These are phyloP conservation scores for Caenorhabditis tropicalis DNA, from an alignment of 1,140 invertebrate species.

Conservation along the genomic window DNA sequence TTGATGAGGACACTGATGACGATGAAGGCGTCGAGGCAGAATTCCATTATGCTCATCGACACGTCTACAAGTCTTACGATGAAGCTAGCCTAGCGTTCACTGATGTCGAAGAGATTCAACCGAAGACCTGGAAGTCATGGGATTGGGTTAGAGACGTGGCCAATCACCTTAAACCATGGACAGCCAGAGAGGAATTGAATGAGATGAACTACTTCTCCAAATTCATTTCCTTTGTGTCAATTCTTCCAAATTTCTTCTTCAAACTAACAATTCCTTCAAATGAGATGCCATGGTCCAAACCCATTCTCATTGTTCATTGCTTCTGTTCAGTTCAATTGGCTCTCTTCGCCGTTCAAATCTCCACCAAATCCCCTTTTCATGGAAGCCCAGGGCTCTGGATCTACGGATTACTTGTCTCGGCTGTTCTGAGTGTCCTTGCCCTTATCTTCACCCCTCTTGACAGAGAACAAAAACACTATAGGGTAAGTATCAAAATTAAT, in stretches of 20 bases:
- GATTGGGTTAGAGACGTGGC: slow-evolving; percentile 35
- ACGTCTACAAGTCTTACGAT: slow-evolving; percentile 28
- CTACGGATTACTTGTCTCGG: slow-evolving; percentile 60
- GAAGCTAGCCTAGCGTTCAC: slow-evolving; percentile 33
- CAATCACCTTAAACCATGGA: slow-evolving; percentile 44
- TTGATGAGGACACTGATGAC: not conserved
- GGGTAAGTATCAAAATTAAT: slow-evolving; percentile 49
- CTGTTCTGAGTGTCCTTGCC: slow-evolving; percentile 60
- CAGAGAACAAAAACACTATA: slow-evolving; percentile 63
- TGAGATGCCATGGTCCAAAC: slow-evolving; percentile 77
- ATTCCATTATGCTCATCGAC: slow-evolving; percentile 18
- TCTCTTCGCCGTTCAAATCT: slow-evolving; percentile 61
- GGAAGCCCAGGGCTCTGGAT: slow-evolving; percentile 56
- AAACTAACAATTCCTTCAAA: slow-evolving; percentile 78
- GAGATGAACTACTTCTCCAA: slow-evolving; percentile 31
- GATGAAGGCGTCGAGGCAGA: slow-evolving; percentile 23
- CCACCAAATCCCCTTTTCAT: slow-evolving; percentile 7
- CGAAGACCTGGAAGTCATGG: slow-evolving; percentile 43
- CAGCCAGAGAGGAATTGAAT: slow-evolving; percentile 1
- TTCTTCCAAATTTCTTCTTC: slow-evolving; percentile 74
- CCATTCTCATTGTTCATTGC: slow-evolving; percentile 76
- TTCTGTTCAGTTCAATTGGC: slow-evolving; percentile 74
- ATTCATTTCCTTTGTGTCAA: not conserved
- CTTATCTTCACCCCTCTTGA: slow-evolving; percentile 55
- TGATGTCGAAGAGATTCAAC: slow-evolving; percentile 17